These are phyloP conservation scores for Cheilinus undulatus DNA, from an alignment of 2,113 vertebrate species.

Conservation along the genomic window DNA sequence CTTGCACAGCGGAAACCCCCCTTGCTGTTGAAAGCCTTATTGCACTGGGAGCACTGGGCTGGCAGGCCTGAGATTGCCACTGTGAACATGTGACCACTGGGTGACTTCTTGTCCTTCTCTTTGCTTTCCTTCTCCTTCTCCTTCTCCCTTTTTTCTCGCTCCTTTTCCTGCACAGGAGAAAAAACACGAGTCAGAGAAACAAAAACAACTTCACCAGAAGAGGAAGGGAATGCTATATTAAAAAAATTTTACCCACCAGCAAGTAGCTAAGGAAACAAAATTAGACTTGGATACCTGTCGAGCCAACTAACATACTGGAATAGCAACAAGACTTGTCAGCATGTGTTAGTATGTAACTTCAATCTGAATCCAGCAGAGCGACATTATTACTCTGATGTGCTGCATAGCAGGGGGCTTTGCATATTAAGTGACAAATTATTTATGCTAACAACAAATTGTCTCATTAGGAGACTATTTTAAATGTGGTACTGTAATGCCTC, in stretches of 20 bases:
- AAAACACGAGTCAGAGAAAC: neutral
- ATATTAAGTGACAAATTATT: slow-evolving; percentile 65
- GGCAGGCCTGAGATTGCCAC: slow-evolving; percentile 78
- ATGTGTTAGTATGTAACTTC: slow-evolving; percentile 35
- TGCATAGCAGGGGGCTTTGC: slow-evolving; percentile 47
- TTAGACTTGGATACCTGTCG: neutral
- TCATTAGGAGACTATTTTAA: slow-evolving; percentile 53
- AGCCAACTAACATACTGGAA: slow-evolving; percentile 22
- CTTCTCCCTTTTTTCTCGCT: slow-evolving; percentile 90
- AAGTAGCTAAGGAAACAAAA: neutral
- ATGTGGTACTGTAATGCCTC: slow-evolving; percentile 1
- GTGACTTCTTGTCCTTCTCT: slow-evolving; percentile 90
- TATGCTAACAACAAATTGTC: slow-evolving; percentile 59
- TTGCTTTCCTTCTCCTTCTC: slow-evolving; percentile 91
- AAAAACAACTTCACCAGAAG: neutral
- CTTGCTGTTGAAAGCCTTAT: slow-evolving; percentile 88
- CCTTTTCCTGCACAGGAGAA: slow-evolving; percentile 87
- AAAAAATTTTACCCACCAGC: slow-evolving; percentile 9
- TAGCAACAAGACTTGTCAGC: slow-evolving; percentile 6
- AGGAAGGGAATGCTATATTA: neutral
- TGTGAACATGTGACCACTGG: slow-evolving; percentile 90
- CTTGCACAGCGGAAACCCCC: slow-evolving; percentile 90
- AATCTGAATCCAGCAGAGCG: slow-evolving; percentile 63
- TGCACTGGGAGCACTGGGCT: slow-evolving; percentile 88
- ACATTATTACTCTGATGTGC: slow-evolving; percentile 61